Conservation (phyloP, 2,113 vertebrate species). For the Lepus americanus region DNA sequence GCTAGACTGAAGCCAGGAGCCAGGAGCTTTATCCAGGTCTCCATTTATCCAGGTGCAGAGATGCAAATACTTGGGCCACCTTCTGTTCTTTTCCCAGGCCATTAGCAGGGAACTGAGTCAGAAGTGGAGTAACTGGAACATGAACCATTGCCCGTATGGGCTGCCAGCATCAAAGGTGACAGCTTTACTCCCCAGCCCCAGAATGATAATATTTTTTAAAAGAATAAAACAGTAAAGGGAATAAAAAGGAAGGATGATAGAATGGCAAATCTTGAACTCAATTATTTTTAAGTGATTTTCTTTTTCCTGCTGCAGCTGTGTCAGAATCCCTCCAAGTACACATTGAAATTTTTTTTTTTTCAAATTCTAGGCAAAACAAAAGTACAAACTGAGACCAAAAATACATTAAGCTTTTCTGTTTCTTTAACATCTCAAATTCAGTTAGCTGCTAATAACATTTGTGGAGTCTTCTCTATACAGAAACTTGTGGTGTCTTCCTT, state of each 20-base stretch:
- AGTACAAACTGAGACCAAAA: neutral
- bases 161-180: too few relatives aligned
- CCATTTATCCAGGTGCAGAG: too few relatives aligned
- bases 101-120: too few relatives aligned
- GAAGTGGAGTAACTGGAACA: too few relatives aligned
- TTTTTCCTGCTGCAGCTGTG: neutral
- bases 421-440: neutral
- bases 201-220: too few relatives aligned
- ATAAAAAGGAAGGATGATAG: neutral
- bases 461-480: neutral
- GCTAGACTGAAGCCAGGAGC: too few relatives aligned
- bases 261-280: neutral
- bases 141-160: too few relatives aligned
- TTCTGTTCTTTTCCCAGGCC: too few relatives aligned
- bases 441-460: neutral
- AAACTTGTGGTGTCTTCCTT: neutral
- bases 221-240: too few relatives aligned
- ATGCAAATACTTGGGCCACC: too few relatives aligned
- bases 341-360: constrained; percentile 2
- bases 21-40: too few relatives aligned
- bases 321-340: neutral
- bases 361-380: neutral
- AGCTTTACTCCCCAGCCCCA: too few relatives aligned
- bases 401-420: neutral
- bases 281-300: neutral